Evolutionary conservation across 2,113 vertebrate species (phyloP).

Genomic region (Eublepharis macularius): DNA sequence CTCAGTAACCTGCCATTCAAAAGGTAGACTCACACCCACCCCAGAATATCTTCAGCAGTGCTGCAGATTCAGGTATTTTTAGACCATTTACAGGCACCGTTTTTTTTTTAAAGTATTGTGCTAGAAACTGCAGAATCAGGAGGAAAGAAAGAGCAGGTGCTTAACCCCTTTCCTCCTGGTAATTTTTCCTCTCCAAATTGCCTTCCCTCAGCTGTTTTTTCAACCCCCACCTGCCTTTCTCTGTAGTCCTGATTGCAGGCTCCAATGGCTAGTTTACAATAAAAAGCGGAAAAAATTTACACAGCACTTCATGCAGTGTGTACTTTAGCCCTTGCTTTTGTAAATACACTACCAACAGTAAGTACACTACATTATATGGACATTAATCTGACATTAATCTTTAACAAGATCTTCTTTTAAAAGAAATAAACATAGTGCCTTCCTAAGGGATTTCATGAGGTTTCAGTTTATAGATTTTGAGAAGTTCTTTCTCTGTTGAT

Average conservation of each 20-base stretch:
- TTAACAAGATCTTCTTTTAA: neutral
- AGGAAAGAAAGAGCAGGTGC: no score
- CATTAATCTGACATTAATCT: neutral
- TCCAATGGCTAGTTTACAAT: neutral
- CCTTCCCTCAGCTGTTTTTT: neutral
- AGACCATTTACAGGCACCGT: no score
- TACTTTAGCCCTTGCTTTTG: neutral
- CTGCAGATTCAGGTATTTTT: no score
- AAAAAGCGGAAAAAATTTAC: neutral
- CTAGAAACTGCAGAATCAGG: no score
- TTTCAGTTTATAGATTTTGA: constrained; percentile 17
- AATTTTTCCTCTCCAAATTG: neutral
- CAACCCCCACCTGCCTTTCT: no score
- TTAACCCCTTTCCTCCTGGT: neutral
- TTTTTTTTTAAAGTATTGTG: no score
- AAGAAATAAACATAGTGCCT: neutral
- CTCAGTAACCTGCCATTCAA: no score
- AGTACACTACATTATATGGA: no score
- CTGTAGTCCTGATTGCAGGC: neutral
- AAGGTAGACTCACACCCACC: no score
- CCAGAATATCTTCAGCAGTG: no score
- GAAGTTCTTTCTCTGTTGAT: constrained; percentile 11
- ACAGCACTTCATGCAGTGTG: neutral
- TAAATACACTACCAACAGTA: no score
- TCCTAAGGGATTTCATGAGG: neutral